Evolutionary conservation across 1,140 invertebrate species (phyloP), one percentile per base, ranked within the genome.

Genomic region (Drosophila pallidifrons): DNA sequence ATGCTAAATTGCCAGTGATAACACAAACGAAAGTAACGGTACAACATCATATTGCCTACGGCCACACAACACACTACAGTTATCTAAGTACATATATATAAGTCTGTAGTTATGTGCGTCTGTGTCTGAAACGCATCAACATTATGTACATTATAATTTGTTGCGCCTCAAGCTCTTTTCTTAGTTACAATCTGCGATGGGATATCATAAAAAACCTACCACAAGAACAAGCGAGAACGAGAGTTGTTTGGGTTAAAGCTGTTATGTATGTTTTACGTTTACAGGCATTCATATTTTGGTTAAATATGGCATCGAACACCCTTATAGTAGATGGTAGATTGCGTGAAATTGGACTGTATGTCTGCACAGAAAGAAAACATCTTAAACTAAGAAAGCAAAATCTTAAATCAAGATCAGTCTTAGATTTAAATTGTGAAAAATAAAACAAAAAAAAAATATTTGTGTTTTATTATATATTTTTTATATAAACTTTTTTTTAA

Each of bases 111-210:
- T 45, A 32, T 30, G 28, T 25, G 38, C 7, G 66, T 43, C 30
- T 38, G 30, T 64, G 73, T 81, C 75, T 81, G 46, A 68, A 71
- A 35, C 77, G 72, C 71, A 78, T 76, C 67, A 67, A 52, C 68
- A 72, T 75, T 72, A 75, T 75, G 60, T 75, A 74, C 71, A 87
- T 87, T 87, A 82, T 86, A 87, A 87, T 86, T 87, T 87, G 79
- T 68, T 82, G 60, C 66, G 81, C 82, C 82, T 82, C 79, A n/a
- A 76, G 82, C 82, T 70, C 61, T 64, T 75, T 75, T 68, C 63
- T 75, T 85, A 85, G 82, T 78, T 81, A 78, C 77, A 70, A 67
- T 61, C 63, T 51, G 70, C 63, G 70, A 72, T 10, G 65, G 61
- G 52, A 64, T 70, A 78, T 86, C 78, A 75, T 86, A 86, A 86